Evolutionary conservation across 2,113 vertebrate genomes (phyloP).

Genomic region (Phalacrocorax brasilianus): DNA sequence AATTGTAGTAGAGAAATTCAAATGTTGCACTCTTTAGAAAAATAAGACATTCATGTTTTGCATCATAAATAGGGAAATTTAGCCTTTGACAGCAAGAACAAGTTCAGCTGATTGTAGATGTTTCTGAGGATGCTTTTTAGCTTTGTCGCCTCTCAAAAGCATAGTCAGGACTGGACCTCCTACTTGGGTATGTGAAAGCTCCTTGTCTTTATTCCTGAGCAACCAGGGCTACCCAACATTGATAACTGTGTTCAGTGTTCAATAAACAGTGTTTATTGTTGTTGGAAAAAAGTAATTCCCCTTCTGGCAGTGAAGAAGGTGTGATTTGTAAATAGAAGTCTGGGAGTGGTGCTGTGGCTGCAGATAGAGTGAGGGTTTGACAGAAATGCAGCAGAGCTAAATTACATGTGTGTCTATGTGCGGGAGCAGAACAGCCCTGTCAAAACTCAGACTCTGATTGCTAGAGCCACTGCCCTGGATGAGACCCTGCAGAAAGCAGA

Average conservation of each 20-base stretch:
- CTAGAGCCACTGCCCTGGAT: background rate
- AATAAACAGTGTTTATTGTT: slow-evolving; percentile 6
- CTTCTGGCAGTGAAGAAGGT: slow-evolving; percentile 9
- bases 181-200: background rate
- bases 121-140: slow-evolving; percentile 10
- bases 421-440: background rate
- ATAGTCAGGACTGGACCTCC: background rate
- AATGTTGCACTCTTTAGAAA: background rate
- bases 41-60: background rate
- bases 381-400: background rate
- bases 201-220: background rate
- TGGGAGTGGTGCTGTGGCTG: background rate
- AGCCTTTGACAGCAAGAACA: background rate
- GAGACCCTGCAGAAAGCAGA: background rate
- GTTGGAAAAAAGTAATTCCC: slow-evolving; percentile 7
- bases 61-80: background rate
- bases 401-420: accelerated
- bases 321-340: slow-evolving; percentile 32
- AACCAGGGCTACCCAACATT: background rate
- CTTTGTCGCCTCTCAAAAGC: background rate
- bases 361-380: background rate
- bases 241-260: background rate
- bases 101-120: background rate
- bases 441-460: background rate
- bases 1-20: background rate